Base-by-base conservation (phyloP, 2,113 vertebrate genomes). In the Pygathrix nemaeus region DNA sequence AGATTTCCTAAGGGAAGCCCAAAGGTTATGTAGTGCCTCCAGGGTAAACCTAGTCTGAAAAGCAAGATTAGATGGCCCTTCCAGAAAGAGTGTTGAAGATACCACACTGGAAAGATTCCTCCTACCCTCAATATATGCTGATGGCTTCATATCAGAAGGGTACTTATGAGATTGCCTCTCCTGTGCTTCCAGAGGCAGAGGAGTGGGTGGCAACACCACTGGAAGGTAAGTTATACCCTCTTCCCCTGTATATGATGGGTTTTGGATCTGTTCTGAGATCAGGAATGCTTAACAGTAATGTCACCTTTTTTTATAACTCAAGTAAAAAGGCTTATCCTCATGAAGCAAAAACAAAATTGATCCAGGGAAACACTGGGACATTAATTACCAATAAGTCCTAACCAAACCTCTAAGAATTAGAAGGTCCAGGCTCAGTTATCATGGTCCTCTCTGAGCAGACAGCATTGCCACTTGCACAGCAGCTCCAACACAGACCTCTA, bases 71-170 rank as follows among this genome's bases (percentile, higher is more conserved):
- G 73, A 72, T 23, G 79, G 32, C 38, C 73, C 57, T 18, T 61
- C 93, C 45, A 57, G 50, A 82, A 90, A 92, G 66, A 88, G 32
- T 17, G n/a, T 48, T 5, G 20, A 78, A 55, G 21, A 30, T 27
- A 68, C 21, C 12, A 21, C 43, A 12, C 0, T 61, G 70, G 80
- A 20, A 64, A 79, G 38, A 40, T 25, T 78, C 88, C 43, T 43
- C 61, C 50, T 38, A 10, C 59, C 68, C 23, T 72, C 88, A 38
- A 7, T 43, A 30, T 18, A 35, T 48, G 45, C 32, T 5, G 52
- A 80, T 27, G 86, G 80, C 82, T 73, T 96, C 87, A 52, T 3
- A 84, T 86, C 89, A 83, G 84, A 78, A 95, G 57, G 68, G 95
- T 61, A 12, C n/a, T 48, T 11, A 52, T 68, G 38, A 40, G 9